phyloP scores from a whole-genome alignment of 92 coral and sea anemone species.

The Zoanthus gigantus region DNA sequence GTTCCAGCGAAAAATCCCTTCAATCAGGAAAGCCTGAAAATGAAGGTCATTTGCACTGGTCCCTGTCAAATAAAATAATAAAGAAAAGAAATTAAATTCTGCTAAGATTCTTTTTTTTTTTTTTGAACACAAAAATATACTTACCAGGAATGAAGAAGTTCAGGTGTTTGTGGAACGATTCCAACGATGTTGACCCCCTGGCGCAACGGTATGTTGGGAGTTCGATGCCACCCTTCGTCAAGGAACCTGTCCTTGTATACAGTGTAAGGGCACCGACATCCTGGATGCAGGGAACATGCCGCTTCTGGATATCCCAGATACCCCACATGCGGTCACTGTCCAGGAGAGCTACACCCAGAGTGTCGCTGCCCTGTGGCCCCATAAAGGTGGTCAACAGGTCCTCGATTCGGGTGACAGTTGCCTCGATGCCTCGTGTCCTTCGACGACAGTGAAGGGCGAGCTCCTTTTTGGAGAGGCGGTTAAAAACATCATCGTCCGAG shows the following conservation, averaged over 20 bases:
- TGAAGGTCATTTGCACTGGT: conserved; percentile 39
- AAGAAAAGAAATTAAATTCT: neutral
- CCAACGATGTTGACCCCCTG: conserved; percentile 70
- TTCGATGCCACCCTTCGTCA: conserved; percentile 51
- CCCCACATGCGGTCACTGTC: conserved; percentile 49
- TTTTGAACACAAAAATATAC: neutral
- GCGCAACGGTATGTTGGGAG: conserved; percentile 68
- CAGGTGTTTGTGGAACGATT: conserved; percentile 72
- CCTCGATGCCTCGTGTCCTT: too few species aligned
- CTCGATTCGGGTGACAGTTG: too few species aligned
- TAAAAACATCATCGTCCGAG: neutral
- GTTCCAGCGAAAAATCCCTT: conserved; percentile 22
- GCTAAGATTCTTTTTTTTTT: neutral
- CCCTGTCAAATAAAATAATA: conserved; percentile 13
- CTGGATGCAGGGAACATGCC: conserved; percentile 69
- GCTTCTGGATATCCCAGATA: conserved; percentile 64
- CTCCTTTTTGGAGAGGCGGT: neutral
- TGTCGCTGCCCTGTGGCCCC: too few species aligned
- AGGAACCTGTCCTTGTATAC: conserved; percentile 58
- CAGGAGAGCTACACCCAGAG: conserved; percentile 69
- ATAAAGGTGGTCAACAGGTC: too few species aligned
- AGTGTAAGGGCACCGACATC: conserved; percentile 68
- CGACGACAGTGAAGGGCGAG: too few species aligned
- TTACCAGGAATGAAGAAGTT: conserved; percentile 58
- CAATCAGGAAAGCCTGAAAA: conserved; percentile 44